Conservation (phyloP, 2,888 invertebrate species). For the Cephalotes varians region DNA sequence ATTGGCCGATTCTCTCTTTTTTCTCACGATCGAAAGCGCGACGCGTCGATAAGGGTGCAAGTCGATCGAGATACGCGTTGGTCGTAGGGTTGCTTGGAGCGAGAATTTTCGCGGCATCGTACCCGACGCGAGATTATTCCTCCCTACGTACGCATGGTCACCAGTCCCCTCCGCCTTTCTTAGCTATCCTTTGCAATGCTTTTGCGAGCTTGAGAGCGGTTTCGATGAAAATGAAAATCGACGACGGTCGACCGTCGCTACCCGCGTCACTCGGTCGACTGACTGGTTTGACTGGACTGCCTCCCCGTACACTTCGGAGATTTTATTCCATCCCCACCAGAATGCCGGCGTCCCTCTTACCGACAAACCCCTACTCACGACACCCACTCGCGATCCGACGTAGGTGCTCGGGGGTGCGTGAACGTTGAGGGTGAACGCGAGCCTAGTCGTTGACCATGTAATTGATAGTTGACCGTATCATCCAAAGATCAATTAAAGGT, state of each 20-base stretch:
- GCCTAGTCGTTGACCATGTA: slow-evolving; percentile 45
- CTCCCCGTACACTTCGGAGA: slow-evolving; percentile 60
- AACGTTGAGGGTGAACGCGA: slow-evolving; percentile 37
- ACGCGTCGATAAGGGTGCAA: slow-evolving; percentile 1
- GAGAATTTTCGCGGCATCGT: slow-evolving; percentile 30
- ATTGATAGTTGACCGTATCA: slow-evolving; percentile 50
- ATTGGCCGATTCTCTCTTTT: background rate
- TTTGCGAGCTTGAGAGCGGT: slow-evolving; percentile 12
- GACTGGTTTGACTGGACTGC: slow-evolving; percentile 65
- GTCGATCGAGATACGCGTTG: slow-evolving; percentile 10
- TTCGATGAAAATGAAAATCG: slow-evolving; percentile 38
- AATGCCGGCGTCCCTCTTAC: slow-evolving; percentile 8
- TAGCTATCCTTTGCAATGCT: background rate
- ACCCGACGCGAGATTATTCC: background rate
- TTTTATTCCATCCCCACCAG: slow-evolving; percentile 67
- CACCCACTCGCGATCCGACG: slow-evolving; percentile 52
- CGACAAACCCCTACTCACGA: slow-evolving; percentile 19
- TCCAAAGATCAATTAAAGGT: slow-evolving; percentile 51
- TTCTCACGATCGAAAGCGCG: slow-evolving; percentile 20
- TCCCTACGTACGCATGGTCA: slow-evolving; percentile 45
- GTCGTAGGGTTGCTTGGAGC: background rate
- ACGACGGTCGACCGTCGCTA: slow-evolving; percentile 66
- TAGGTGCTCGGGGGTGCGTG: slow-evolving; percentile 46
- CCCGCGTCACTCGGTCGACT: slow-evolving; percentile 77
- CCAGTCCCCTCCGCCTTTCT: background rate